A percentile compares a stretch with the other conserved stretches of the same genome.
Conservation (phyloP, 2,113 vertebrate species). For the Cochlearius cochlearius region DNA sequence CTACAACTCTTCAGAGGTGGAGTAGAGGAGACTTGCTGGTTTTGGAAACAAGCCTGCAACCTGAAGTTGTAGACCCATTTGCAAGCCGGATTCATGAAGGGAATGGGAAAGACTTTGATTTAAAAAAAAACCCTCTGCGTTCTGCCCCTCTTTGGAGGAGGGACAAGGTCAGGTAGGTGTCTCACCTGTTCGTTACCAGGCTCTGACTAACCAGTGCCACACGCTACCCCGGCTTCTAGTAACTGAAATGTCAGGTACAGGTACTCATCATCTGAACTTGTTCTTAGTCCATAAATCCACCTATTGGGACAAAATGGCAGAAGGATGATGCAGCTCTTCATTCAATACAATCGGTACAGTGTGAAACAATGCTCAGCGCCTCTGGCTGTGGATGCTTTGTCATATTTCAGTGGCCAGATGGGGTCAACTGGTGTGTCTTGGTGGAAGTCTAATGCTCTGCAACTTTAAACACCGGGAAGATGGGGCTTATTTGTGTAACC, state of each 20-base stretch:
- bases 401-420: rapidly evolving
- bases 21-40: neutral
- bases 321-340: neutral
- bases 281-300: neutral
- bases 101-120: neutral
- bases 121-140: neutral
- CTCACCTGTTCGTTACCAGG: neutral
- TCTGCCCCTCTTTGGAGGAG: neutral
- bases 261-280: neutral
- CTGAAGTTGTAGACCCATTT: neutral
- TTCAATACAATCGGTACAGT: neutral
- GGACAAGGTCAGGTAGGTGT: neutral
- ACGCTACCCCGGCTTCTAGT: neutral
- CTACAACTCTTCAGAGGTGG: neutral
- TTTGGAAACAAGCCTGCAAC: neutral
- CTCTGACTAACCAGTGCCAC: neutral
- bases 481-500: neutral
- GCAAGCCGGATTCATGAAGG: neutral
- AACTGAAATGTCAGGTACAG: neutral
- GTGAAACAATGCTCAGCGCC: neutral
- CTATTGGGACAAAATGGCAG: neutral
- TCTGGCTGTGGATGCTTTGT: neutral
- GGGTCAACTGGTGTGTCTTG: neutral
- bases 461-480: neutral
- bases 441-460: neutral